Base-by-base conservation (phyloP, 2,113 vertebrate genomes). In the Aphyosemion australe region DNA sequence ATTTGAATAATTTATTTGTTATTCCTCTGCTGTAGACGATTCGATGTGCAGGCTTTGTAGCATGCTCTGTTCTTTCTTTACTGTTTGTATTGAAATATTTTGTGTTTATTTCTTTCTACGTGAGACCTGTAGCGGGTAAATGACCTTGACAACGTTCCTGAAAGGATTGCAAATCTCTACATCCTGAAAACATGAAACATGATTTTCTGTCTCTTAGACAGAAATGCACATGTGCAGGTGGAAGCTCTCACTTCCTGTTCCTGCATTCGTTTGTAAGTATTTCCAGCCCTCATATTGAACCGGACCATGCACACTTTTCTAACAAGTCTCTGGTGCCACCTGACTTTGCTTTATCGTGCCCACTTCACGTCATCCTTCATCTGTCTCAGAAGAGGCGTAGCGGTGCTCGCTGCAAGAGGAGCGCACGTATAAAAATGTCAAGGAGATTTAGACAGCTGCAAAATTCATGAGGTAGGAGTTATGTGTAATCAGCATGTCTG, bases 1-100 rank as follows among this genome's bases (percentile, higher is more conserved):
- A 78, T 80, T 72, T 88, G 59, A 88, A 87, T 88, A 80, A 88
- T 88, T 62, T 65, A 84, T 83, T 73, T 84, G 65, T 69, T 76
- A 59, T 61, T 77, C 41, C 68, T 31, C 46, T 56, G 52, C 52
- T 51, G 50, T 48, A 55, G 66, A 84, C 71, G 8, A 64, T 76
- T 84, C 45, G 49, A 63, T 21, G 50, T 60, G 26, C 14, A 59
- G 67, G 65, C 50, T 37, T 62, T 59, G 55, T 14, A 5, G 34
- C 12, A 14, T 43, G 31, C 60, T 26, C 20, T 20, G 15, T 18
- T 34, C 26, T 60, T 48, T 41, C n/a, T 59, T 37, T 18, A 51
- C 1, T 32, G 41, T 16, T 57, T 55, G 53, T 10, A 14, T n/a
- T 13, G 2, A 18, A 31, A 34, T 9, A 26, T 31, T 5, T 31